phyloP scores from a whole-genome alignment of 2,113 vertebrate genomes.

The Gymnocephalus cernua region DNA sequence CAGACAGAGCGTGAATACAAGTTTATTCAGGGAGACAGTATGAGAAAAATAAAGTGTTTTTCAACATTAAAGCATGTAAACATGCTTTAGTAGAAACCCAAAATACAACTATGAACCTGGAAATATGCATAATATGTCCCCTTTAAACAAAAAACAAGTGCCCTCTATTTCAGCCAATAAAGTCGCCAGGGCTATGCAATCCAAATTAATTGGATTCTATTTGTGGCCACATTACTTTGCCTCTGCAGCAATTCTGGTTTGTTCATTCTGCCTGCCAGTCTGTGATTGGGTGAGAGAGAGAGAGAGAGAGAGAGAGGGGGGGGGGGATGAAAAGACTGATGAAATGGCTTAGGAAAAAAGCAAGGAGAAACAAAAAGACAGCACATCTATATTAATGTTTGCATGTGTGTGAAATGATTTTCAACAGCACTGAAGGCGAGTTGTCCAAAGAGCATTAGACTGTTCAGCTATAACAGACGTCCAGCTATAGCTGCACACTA shows the following conservation, averaged over 20 bases:
- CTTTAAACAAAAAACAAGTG: background rate
- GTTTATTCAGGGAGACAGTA: no score
- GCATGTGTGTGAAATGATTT: constrained; percentile 61
- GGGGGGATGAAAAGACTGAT: constrained; percentile 10
- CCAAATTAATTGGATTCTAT: constrained; percentile 49
- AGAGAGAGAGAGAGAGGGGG: background rate
- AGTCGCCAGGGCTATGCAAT: constrained; percentile 3
- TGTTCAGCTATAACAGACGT: constrained; percentile 36
- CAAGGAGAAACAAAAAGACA: constrained; percentile 5
- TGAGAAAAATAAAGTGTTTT: no score
- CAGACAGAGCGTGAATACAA: no score
- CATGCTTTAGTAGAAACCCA: no score
- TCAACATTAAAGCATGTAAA: no score
- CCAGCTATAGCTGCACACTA: background rate
- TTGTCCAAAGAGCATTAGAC: constrained; percentile 37
- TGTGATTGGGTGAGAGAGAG: constrained; percentile 40
- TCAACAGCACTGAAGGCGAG: constrained; percentile 32
- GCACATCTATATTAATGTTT: constrained; percentile 9
- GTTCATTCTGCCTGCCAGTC: constrained; percentile 38
- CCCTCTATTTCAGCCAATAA: constrained; percentile 17
- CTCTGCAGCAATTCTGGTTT: constrained; percentile 18
- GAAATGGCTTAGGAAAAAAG: constrained; percentile 12
- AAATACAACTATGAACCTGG: no score
- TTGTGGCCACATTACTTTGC: constrained; percentile 40
- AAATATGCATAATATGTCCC: no score